Conservation (phyloP, 2,113 vertebrate genomes). For the Cacatua alba region DNA sequence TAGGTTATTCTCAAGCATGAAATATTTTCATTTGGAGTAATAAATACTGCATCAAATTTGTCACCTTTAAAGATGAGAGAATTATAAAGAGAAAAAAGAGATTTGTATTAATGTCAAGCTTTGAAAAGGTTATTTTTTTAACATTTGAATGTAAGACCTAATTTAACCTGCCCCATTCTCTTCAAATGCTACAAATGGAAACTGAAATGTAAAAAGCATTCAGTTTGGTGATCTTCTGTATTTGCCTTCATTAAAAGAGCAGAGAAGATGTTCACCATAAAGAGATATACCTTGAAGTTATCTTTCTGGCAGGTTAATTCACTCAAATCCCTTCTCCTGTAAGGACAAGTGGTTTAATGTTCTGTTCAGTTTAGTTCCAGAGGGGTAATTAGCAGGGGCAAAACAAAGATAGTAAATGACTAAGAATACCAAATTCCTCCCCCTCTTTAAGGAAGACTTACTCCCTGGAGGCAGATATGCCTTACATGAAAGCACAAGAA, state of each 20-base stretch:
- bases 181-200: background rate
- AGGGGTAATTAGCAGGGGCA: background rate
- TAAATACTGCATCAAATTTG: background rate
- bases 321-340: background rate
- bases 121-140: background rate
- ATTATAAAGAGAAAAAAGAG: background rate
- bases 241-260: background rate
- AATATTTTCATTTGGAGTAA: background rate
- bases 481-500: background rate
- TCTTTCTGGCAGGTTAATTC: background rate
- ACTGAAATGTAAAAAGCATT: background rate
- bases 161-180: background rate
- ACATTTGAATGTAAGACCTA: background rate
- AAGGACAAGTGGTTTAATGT: background rate
- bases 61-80: background rate
- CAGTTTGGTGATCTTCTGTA: background rate
- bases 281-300: accelerated
- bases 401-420: background rate
- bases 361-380: conserved; percentile 1
- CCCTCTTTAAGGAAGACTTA: background rate
- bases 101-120: accelerated
- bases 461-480: background rate
- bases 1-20: background rate
- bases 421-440: background rate
- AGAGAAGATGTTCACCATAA: background rate